Conservation (phyloP, 2,113 vertebrate genomes). For the Caranx ignobilis region DNA sequence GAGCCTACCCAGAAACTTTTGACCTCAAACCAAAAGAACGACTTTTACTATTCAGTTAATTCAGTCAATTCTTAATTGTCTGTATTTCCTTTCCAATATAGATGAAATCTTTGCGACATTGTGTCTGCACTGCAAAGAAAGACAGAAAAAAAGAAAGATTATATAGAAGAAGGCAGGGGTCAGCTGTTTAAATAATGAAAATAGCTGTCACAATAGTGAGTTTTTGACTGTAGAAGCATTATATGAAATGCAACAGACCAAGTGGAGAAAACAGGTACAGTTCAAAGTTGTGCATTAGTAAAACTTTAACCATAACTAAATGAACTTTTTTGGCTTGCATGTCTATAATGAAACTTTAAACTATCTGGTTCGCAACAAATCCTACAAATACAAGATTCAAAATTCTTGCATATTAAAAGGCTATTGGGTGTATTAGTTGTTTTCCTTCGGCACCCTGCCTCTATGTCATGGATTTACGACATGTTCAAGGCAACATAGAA, state of each 20-base stretch:
- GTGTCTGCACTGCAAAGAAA: too few species aligned
- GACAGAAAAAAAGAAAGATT: not conserved
- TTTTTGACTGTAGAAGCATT: not conserved
- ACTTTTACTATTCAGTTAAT: not conserved
- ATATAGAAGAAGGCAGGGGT: not conserved
- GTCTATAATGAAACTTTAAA: not conserved
- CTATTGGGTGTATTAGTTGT: not conserved
- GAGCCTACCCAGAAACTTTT: not conserved
- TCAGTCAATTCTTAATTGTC: not conserved
- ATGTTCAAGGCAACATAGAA: not conserved
- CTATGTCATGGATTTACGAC: not conserved
- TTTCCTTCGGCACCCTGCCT: too few species aligned
- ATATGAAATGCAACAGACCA: not conserved
- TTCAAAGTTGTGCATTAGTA: not conserved
- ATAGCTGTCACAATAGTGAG: not conserved
- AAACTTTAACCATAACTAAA: too few species aligned
- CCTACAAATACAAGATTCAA: not conserved
- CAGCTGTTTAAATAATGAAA: not conserved
- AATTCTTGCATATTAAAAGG: not conserved
- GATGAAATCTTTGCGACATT: too few species aligned
- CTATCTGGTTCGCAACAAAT: not conserved
- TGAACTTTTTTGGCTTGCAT: fast-evolving
- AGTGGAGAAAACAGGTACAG: constrained; percentile 16
- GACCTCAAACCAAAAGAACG: not conserved
- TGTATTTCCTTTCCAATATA: not conserved